phyloP scores from a whole-genome alignment of 2,797 vertebrate species.

The Peromyscus eremicus region DNA sequence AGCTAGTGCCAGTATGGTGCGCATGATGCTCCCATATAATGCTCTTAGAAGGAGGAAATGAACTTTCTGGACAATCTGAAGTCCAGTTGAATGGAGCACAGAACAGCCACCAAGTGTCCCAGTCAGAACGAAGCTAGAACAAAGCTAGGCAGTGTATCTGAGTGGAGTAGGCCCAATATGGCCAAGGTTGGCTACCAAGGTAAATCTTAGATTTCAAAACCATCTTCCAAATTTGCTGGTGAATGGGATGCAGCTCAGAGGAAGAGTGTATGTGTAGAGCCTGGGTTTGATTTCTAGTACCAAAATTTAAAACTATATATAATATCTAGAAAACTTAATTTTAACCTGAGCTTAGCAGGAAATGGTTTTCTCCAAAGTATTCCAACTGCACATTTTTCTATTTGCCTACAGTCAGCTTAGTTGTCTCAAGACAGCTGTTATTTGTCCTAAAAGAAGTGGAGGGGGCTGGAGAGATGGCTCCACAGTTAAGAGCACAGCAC shows the following conservation, averaged over 20 bases:
- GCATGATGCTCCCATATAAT: not conserved
- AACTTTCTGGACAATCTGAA: not conserved
- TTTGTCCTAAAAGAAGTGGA: not conserved
- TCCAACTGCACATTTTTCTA: not conserved
- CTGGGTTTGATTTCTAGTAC: not conserved
- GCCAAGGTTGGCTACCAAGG: not conserved
- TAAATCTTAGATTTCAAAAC: constrained; percentile 12
- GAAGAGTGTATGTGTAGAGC: not conserved
- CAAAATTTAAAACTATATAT: not conserved
- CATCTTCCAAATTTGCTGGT: constrained; percentile 18
- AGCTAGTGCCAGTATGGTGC: not conserved
- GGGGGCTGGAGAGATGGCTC: not conserved
- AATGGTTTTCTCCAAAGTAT: not conserved
- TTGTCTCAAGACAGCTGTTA: not conserved
- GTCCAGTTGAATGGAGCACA: not conserved
- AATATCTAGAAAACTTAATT: not conserved
- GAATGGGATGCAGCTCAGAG: not conserved
- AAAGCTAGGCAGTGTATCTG: not conserved
- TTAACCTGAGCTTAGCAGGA: not conserved
- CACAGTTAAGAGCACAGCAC: not conserved
- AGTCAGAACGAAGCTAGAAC: not conserved
- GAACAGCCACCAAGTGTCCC: not conserved
- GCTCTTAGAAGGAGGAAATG: not conserved
- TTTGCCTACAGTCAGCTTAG: not conserved
- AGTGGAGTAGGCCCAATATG: not conserved